Conservation (phyloP, 2,888 invertebrate genomes). For the Drosophila merina region DNA sequence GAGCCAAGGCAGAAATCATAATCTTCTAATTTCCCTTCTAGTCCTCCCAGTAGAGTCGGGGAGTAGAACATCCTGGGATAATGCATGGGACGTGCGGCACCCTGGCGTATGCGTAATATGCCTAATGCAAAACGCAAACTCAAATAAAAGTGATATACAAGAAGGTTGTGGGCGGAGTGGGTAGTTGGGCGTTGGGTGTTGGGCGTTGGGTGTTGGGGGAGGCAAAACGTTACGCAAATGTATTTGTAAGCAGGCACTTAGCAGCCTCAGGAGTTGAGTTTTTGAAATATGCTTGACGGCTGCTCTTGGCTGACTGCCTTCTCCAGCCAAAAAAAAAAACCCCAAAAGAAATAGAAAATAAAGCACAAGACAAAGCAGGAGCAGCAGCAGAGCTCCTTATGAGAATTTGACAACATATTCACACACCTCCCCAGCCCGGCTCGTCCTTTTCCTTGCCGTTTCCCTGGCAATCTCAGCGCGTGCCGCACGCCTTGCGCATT, state of each 20-base stretch:
- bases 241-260: slow-evolving; percentile 79
- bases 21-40: slow-evolving; percentile 65
- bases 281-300: slow-evolving; percentile 68
- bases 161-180: neutral
- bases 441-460: slow-evolving; percentile 5
- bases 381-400: slow-evolving; percentile 62
- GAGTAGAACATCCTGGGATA: slow-evolving; percentile 15
- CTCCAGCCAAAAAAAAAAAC: slow-evolving; percentile 27
- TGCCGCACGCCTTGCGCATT: slow-evolving; percentile 77
- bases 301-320: slow-evolving; percentile 61
- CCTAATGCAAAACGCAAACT: slow-evolving; percentile 78
- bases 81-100: slow-evolving; percentile 49
- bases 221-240: slow-evolving; percentile 62
- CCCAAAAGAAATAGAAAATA: slow-evolving; percentile 19
- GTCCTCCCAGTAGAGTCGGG: slow-evolving; percentile 8
- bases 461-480: slow-evolving; percentile 70
- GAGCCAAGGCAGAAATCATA: slow-evolving; percentile 64
- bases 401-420: slow-evolving; percentile 80
- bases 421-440: slow-evolving; percentile 40
- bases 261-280: slow-evolving; percentile 73
- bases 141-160: slow-evolving; percentile 75
- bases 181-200: neutral
- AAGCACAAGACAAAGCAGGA: slow-evolving; percentile 21
- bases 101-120: slow-evolving; percentile 72
- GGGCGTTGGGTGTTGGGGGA: neutral